Evolutionary conservation across 2,797 vertebrate genomes (phyloP), one percentile per base, ranked within the genome.

Genomic region (Spinus olivaceus): DNA sequence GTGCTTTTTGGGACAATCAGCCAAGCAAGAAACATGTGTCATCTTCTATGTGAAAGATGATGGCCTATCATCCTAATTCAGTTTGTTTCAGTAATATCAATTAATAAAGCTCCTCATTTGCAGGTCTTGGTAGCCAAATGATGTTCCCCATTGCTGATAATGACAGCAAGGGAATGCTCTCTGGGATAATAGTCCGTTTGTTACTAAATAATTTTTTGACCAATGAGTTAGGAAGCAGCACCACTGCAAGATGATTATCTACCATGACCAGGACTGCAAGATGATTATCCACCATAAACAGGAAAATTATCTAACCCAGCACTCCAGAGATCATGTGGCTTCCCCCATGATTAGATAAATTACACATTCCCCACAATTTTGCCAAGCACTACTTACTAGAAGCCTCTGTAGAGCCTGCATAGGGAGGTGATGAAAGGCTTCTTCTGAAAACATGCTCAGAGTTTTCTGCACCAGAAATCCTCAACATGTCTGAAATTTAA

Each of bases 341-440:
- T 32, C 13, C 33, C 37, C n/a, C 4, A 33, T 1, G 16, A 81
- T 56, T 17, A 85, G 28, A 44, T 14, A 73, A 19, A 41, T 63
- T 16, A 63, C 23, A 0, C 7, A 37, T 35, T 73, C 39, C 33
- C 44, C 86, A 50, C 50, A n/a, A 9, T 70, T 90, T 65, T 76
- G 39, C 50, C 49, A 44, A 49, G 53, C 32, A 53, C 21, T 33
- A 54, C 96, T 97, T 70, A 98, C 97, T 91, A 8, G 89, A 69
- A 50, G 50, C 11, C 44, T 97, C 97, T 41, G 66, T 23, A 25
- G 95, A 93, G 4, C 95, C 97, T n/a, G 97, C 77, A 12, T 24
- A 93, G 25, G 96, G 89, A 49, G 96, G 96, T 20, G 96, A 87
- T 27, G 97, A 97, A 53, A 95, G 86, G 60, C 97, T 97, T 32